phyloP scores from a whole-genome alignment of 2,113 vertebrate genomes.

The Recurvirostra avosetta region DNA sequence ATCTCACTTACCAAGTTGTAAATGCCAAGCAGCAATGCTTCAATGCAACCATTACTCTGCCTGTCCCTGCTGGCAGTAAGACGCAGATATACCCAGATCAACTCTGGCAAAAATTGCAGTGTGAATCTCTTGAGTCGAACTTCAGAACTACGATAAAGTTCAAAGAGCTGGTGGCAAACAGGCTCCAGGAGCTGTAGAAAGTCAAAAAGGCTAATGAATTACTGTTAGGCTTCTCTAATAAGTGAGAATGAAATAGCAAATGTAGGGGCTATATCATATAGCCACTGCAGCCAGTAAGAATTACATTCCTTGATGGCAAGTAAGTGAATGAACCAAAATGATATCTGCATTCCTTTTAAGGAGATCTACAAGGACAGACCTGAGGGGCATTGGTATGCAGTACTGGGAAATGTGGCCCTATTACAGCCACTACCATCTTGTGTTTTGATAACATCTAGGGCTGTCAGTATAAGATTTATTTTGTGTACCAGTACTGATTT shows the following conservation, averaged over 20 bases:
- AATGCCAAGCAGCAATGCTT: constrained; percentile 93
- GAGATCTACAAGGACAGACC: background rate
- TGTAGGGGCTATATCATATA: background rate
- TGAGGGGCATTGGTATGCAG: background rate
- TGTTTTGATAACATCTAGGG: background rate
- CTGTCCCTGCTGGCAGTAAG: constrained; percentile 90
- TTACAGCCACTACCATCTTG: background rate
- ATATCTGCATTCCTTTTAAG: background rate
- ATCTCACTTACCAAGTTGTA: constrained; percentile 91
- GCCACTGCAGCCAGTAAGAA: background rate
- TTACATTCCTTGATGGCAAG: background rate
- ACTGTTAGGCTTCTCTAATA: background rate
- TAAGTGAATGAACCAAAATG: background rate
- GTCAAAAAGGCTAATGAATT: background rate
- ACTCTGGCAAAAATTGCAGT: constrained; percentile 92
- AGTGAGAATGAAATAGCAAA: background rate
- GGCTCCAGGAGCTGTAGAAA: constrained; percentile 89
- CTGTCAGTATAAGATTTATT: background rate
- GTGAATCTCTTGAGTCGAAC: constrained; percentile 93
- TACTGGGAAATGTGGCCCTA: background rate
- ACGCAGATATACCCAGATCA: constrained; percentile 94
- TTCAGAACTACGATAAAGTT: constrained; percentile 94
- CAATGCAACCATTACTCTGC: constrained; percentile 96
- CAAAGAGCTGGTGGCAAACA: constrained; percentile 97
- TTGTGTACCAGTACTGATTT: background rate